phyloP scores from a whole-genome alignment of 1,140 invertebrate genomes.

The Drosophila orena region DNA sequence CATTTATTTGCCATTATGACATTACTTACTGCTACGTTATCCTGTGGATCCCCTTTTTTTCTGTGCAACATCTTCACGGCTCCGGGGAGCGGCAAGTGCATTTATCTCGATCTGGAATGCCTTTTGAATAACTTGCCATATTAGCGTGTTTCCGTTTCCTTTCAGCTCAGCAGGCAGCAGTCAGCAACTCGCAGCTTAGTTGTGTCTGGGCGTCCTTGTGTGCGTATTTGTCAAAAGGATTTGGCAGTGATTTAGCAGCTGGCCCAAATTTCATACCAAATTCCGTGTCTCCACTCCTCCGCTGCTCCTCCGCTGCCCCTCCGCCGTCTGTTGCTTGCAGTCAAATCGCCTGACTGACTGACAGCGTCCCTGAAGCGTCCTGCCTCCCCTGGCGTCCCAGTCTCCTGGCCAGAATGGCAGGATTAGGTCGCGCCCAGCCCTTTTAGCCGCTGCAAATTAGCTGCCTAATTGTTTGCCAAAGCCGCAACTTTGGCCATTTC shows the following conservation, averaged over 20 bases:
- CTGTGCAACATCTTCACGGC: conserved; percentile 2
- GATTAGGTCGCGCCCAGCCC: conserved; percentile 61
- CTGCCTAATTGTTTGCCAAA: conserved; percentile 83
- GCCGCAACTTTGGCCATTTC: conserved; percentile 74
- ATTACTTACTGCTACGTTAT: background rate
- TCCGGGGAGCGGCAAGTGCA: conserved; percentile 53
- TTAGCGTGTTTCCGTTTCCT: conserved; percentile 68
- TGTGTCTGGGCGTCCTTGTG: conserved; percentile 53
- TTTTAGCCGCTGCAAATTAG: conserved; percentile 71
- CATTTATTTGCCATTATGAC: too few species aligned
- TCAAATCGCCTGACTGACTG: conserved; percentile 49
- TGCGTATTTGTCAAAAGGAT: conserved; percentile 81
- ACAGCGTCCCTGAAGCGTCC: conserved; percentile 13
- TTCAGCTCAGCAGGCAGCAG: conserved; percentile 44
- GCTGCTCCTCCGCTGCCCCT: background rate
- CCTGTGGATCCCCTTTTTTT: background rate
- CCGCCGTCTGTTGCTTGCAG: background rate
- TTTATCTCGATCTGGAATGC: conserved; percentile 73
- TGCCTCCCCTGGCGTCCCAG: background rate
- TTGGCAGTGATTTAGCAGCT: conserved; percentile 74
- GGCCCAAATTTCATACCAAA: conserved; percentile 67
- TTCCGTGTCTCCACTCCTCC: conserved; percentile 3
- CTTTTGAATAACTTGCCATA: conserved; percentile 83
- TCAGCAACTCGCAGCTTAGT: conserved; percentile 34
- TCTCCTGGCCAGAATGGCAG: conserved; percentile 30